A percentile compares a stretch with the other conserved stretches of the same genome.
phyloP scores from a whole-genome alignment of 2,113 vertebrate genomes.

The Macheiramphus alcinus region DNA sequence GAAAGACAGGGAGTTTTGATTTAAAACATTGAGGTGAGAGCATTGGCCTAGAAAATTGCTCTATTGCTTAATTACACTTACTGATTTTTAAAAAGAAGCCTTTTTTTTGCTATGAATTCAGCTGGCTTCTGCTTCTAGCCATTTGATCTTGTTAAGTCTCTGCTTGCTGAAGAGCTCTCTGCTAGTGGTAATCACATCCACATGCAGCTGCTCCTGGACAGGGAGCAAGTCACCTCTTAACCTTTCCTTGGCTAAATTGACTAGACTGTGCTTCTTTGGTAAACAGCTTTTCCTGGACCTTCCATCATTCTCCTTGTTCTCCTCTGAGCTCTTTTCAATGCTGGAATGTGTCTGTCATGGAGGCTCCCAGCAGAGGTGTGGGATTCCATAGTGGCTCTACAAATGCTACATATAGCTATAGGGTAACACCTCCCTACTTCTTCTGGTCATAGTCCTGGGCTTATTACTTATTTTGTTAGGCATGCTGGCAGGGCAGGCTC shows the following conservation, averaged over 20 bases:
- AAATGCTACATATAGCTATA: neutral
- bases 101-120: neutral
- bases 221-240: neutral
- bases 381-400: neutral
- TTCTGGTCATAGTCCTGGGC: neutral
- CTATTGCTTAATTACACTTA: neutral
- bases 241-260: neutral
- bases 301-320: neutral
- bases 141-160: neutral
- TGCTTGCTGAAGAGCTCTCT: neutral
- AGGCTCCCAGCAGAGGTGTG: neutral
- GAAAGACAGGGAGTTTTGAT: neutral
- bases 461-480: neutral
- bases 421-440: neutral
- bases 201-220: neutral
- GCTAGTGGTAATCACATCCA: neutral
- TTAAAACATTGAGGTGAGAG: neutral
- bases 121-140: neutral
- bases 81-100: neutral
- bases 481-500: neutral
- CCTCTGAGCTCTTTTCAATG: neutral
- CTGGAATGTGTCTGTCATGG: neutral
- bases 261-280: neutral
- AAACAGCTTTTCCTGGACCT: neutral
- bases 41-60: neutral